A percentile compares a stretch with the other conserved stretches of the same genome.
Conservation (phyloP, 2,797 vertebrate species). For the Clamator glandarius region DNA sequence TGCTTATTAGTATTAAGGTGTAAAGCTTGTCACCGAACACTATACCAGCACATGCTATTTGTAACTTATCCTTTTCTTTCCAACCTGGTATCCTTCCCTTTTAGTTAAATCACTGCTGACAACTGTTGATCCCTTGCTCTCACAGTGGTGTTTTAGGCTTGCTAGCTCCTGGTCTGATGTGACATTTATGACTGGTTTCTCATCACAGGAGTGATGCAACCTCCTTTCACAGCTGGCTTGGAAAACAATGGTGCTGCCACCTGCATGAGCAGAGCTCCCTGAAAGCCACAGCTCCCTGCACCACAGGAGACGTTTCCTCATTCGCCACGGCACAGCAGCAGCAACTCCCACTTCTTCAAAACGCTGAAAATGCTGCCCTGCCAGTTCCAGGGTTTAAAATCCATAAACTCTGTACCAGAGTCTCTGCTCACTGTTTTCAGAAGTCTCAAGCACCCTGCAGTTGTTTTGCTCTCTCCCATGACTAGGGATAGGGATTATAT, state of each 20-base stretch:
- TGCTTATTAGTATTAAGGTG: not conserved
- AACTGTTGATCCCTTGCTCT: not conserved
- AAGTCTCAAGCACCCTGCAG: not conserved
- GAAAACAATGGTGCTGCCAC: not conserved
- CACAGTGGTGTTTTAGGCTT: not conserved
- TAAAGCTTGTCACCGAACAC: not conserved
- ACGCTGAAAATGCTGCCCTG: not conserved
- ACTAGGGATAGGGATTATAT: not conserved
- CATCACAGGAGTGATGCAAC: not conserved
- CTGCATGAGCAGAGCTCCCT: not conserved
- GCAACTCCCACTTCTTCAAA: not conserved
- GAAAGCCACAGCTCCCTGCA: fast-evolving
- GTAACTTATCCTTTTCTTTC: not conserved
- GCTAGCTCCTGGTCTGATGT: not conserved
- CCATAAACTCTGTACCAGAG: not conserved
- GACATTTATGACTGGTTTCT: not conserved
- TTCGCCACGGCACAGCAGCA: not conserved
- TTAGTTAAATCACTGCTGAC: not conserved
- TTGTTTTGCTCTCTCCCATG: not conserved
- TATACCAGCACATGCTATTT: not conserved
- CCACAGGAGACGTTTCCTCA: not conserved
- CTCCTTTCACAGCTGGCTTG: not conserved
- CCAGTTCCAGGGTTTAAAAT: not conserved
- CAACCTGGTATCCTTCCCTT: not conserved
- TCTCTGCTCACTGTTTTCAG: not conserved